A percentile compares a stretch with the other conserved stretches of the same genome.
These are phyloP conservation scores for Drosophila fulvimacula DNA, from an alignment of 2,888 invertebrate genomes.

Conservation along the genomic window DNA sequence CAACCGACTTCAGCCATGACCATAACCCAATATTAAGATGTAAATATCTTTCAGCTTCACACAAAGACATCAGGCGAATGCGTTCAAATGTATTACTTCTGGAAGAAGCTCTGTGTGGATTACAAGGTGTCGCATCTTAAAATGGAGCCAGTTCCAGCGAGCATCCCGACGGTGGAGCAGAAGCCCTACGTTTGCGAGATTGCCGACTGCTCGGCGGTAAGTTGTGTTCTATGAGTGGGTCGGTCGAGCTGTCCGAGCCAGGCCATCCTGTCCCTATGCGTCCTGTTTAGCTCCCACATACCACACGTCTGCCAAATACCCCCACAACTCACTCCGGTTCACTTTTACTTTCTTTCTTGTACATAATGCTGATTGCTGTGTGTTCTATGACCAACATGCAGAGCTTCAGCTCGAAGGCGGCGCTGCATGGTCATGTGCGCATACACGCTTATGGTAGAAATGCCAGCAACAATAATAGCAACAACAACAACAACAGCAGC, in stretches of 20 bases:
- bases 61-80: constrained; percentile 96
- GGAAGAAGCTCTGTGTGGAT: constrained; percentile 98
- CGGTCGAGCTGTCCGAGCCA: constrained; percentile 18
- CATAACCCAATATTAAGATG: background rate
- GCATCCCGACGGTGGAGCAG: constrained; percentile 70
- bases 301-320: background rate
- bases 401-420: constrained; percentile 90
- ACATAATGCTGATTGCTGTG: constrained; percentile 38
- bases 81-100: constrained; percentile 99
- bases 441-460: constrained; percentile 86
- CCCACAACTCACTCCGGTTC: background rate
- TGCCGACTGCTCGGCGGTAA: constrained; percentile 87
- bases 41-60: constrained; percentile 87
- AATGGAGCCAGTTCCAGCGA: constrained; percentile 84
- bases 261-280: constrained; percentile 2
- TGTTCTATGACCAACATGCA: constrained; percentile 70
- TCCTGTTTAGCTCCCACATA: constrained; percentile 1
- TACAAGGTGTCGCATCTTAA: constrained; percentile 91
- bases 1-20: background rate
- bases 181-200: constrained; percentile 87
- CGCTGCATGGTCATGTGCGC: constrained; percentile 88
- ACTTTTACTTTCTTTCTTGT: constrained; percentile 48
- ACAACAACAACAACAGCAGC: constrained; percentile 56
- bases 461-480: constrained; percentile 68
- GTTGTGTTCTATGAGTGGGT: constrained; percentile 32